Evolutionary conservation across 2,797 vertebrate genomes (phyloP).

Genomic region (Sebastolobus altivelis): DNA sequence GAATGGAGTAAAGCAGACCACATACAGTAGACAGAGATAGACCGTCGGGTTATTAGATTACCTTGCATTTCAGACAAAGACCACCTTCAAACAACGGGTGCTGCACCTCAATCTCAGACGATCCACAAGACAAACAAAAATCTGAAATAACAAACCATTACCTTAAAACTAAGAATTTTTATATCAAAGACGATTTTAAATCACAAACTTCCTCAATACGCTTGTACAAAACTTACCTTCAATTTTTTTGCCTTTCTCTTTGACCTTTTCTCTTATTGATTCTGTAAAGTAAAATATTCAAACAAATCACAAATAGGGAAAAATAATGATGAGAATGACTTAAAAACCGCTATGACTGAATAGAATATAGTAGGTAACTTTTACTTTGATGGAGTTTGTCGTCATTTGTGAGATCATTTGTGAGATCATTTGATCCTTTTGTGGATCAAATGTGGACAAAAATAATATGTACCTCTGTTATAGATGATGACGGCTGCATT

Average conservation of each 20-base stretch:
- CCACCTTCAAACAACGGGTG: slow-evolving; percentile 87
- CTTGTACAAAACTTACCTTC: slow-evolving; percentile 67
- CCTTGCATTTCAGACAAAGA: slow-evolving; percentile 87
- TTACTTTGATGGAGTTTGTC: not conserved
- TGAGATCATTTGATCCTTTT: not conserved
- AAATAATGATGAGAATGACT: not conserved
- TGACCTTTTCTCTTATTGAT: slow-evolving; percentile 65
- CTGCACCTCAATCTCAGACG: slow-evolving; percentile 61
- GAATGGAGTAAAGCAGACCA: slow-evolving; percentile 31
- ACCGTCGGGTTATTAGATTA: slow-evolving; percentile 51
- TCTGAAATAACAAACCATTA: slow-evolving; percentile 69
- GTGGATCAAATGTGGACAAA: not conserved
- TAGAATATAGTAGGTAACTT: not conserved
- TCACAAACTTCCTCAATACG: not conserved
- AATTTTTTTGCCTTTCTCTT: slow-evolving; percentile 72
- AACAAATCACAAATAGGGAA: not conserved
- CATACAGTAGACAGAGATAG: slow-evolving; percentile 4
- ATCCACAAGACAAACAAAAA: slow-evolving; percentile 85
- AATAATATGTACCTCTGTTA: slow-evolving; percentile 72
- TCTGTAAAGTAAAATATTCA: slow-evolving; percentile 68
- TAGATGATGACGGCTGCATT: not conserved
- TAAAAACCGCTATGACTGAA: not conserved
- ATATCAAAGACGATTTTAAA: not conserved
- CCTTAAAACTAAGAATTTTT: not conserved
- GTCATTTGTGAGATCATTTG: not conserved